Percentiles rank a stretch among this genome's conserved stretches.
phyloP scores from a whole-genome alignment of 2,113 vertebrate species.

The Siniperca chuatsi region DNA sequence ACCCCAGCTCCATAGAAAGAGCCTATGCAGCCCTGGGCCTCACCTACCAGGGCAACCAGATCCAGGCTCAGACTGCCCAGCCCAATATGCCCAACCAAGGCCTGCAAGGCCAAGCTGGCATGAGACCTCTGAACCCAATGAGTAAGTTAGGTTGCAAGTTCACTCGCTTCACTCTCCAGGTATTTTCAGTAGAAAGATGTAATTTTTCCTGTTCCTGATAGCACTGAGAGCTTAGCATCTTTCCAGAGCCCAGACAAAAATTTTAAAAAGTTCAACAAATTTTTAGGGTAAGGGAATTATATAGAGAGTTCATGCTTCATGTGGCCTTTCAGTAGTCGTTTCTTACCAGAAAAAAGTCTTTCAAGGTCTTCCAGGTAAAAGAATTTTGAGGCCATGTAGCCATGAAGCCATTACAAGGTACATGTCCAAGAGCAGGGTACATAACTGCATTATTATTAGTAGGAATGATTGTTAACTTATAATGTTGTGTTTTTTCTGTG shows the following conservation, averaged over 20 bases:
- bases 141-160: conserved; percentile 83
- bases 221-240: background rate
- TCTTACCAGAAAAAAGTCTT: background rate
- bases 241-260: background rate
- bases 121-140: conserved; percentile 88
- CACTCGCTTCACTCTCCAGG: background rate
- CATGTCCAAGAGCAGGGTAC: background rate
- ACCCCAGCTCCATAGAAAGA: conserved; percentile 98
- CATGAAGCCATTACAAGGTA: background rate
- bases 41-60: conserved; percentile 97
- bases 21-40: conserved; percentile 97
- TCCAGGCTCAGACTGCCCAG: conserved; percentile 88
- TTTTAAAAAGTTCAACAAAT: background rate
- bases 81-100: conserved; percentile 85
- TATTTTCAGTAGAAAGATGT: conserved; percentile 11
- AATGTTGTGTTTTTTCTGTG: background rate
- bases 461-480: background rate
- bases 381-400: background rate
- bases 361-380: background rate
- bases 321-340: background rate
- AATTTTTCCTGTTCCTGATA: background rate
- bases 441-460: background rate
- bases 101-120: conserved; percentile 88
- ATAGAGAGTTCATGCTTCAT: background rate
- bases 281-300: no score